Evolutionary conservation across 2,113 vertebrate genomes (phyloP).

Genomic region (Lophochroa leadbeateri): DNA sequence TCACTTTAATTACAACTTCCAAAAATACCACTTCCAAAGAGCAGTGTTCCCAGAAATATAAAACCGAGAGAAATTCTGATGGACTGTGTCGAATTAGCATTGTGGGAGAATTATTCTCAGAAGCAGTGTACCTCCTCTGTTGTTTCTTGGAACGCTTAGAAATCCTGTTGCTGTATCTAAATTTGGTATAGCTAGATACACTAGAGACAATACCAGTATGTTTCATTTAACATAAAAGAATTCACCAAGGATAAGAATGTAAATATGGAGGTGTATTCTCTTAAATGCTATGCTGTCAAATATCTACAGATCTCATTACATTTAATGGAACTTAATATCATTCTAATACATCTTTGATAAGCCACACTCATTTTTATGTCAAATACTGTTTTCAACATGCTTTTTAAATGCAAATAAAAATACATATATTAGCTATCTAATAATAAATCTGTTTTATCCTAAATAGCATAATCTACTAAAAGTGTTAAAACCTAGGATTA

Average conservation of each 20-base stretch:
- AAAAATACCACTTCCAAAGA: conserved; percentile 21
- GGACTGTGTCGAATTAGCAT: background rate
- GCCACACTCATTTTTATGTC: background rate
- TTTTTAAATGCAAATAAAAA: background rate
- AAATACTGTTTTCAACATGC: background rate
- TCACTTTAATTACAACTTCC: conserved; percentile 46
- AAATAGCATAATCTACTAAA: background rate
- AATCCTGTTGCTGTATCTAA: background rate
- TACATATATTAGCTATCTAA: background rate
- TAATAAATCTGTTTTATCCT: background rate
- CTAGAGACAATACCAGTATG: background rate
- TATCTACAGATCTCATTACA: background rate
- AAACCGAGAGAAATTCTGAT: background rate
- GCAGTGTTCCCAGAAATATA: conserved; percentile 22
- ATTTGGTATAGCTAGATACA: background rate
- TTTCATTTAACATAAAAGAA: background rate
- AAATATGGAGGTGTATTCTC: background rate
- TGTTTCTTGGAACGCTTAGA: background rate
- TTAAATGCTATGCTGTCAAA: background rate
- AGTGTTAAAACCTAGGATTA: background rate
- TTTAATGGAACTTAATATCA: background rate
- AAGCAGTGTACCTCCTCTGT: background rate
- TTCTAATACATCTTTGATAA: background rate
- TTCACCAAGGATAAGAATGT: background rate
- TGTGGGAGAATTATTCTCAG: background rate